Percentiles rank a stretch among this genome's conserved stretches.
These are phyloP conservation scores for Trogon surrucura DNA, from an alignment of 2,113 vertebrate species.

Conservation along the genomic window DNA sequence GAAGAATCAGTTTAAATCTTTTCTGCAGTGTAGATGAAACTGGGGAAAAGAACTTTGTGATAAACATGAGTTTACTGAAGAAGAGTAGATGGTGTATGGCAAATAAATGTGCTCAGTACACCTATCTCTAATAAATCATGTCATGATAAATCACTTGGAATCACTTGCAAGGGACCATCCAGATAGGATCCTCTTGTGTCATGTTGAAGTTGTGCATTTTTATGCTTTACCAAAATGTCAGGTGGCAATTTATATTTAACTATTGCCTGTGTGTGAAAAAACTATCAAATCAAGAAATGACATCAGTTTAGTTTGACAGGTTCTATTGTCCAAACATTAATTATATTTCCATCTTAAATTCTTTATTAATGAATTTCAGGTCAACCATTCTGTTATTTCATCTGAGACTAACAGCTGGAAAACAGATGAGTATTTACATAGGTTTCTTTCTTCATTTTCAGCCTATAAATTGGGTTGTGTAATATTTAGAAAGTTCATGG, in stretches of 20 bases:
- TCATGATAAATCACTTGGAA: neutral
- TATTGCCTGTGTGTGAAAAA: neutral
- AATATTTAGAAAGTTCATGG: neutral
- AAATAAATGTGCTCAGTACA: neutral
- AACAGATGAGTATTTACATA: neutral
- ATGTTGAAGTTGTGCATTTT: neutral
- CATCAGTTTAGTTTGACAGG: neutral
- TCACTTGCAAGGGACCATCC: neutral
- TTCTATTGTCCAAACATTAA: neutral
- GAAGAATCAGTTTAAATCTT: neutral
- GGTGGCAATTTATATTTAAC: neutral
- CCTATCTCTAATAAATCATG: neutral
- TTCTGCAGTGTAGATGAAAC: neutral
- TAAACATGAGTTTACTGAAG: neutral
- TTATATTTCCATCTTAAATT: neutral
- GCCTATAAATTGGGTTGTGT: neutral
- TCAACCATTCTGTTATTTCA: neutral
- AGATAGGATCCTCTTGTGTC: neutral
- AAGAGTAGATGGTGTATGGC: neutral
- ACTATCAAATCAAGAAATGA: neutral
- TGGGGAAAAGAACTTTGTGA: neutral
- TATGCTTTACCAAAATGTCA: neutral
- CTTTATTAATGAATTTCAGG: neutral
- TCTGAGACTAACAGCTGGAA: neutral
- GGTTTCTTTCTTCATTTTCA: neutral